Conservation (phyloP, 2,888 invertebrate genomes). For the Papilio protenor region DNA sequence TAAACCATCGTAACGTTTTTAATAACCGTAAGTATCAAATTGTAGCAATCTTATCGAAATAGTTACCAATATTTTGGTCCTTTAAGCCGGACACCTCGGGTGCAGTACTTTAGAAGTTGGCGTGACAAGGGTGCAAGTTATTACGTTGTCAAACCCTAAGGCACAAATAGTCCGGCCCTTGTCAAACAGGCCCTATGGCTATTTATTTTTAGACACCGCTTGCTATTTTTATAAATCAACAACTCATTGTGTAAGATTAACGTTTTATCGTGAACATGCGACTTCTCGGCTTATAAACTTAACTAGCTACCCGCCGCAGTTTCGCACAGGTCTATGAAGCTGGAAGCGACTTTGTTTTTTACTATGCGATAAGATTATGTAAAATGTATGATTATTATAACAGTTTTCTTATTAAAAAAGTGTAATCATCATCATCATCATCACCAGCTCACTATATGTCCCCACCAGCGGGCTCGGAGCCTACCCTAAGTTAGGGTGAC, state of each 20-base stretch:
- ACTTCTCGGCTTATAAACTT: neutral
- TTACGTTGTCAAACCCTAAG: constrained; percentile 37
- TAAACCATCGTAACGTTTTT: neutral
- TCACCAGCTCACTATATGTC: no score
- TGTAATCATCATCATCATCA: no score
- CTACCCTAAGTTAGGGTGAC: no score
- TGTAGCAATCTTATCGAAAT: neutral
- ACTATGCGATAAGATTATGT: no score
- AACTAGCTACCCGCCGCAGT: no score
- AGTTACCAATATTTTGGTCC: constrained; percentile 11
- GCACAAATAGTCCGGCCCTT: constrained; percentile 21
- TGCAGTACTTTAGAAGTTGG: constrained; percentile 19
- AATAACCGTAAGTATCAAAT: neutral
- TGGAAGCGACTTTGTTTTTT: no score
- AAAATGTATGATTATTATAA: no score
- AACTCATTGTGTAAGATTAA: neutral
- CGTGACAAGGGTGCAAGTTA: constrained; percentile 39
- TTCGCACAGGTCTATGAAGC: no score
- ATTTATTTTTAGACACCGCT: neutral
- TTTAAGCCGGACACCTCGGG: constrained; percentile 9
- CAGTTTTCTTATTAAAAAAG: no score
- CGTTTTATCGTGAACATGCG: neutral
- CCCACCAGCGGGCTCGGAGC: no score
- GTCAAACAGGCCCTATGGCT: constrained; percentile 2
- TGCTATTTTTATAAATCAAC: constrained; percentile 2